phyloP scores from a whole-genome alignment of 2,797 vertebrate genomes.

The Pipistrellus pygmaeus region DNA sequence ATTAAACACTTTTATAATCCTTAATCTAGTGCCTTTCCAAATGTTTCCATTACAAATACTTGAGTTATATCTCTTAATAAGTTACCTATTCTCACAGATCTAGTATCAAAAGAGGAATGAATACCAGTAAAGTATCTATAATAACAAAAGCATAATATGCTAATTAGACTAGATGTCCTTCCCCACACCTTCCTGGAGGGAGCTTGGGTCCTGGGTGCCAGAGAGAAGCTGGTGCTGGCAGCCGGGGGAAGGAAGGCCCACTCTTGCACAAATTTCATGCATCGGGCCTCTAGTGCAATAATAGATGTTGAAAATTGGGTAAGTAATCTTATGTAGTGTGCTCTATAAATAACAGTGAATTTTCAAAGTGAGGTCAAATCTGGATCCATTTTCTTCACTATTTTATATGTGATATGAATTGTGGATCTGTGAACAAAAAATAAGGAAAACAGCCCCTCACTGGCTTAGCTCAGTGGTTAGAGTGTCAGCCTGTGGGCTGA shows the following conservation, averaged over 20 bases:
- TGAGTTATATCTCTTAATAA: background rate
- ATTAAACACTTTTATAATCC: background rate
- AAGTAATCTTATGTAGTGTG: background rate
- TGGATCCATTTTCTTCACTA: conserved; percentile 7
- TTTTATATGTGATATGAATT: conserved; percentile 45
- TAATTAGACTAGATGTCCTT: no score
- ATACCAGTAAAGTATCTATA: background rate
- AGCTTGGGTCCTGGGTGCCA: no score
- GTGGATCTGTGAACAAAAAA: conserved; percentile 61
- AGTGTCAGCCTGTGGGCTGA: no score
- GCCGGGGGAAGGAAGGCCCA: no score
- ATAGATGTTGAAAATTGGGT: conserved; percentile 32
- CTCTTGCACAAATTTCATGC: no score
- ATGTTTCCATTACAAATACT: background rate
- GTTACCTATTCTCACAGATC: background rate
- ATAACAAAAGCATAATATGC: no score
- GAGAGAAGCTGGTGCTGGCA: rapidly evolving
- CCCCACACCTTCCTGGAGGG: no score
- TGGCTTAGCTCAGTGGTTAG: no score
- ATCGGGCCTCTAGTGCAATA: background rate
- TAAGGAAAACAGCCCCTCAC: conserved; percentile 1
- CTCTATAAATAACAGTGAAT: background rate
- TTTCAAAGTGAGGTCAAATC: conserved; percentile 21
- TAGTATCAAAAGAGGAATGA: conserved; percentile 33
- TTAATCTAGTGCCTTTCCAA: background rate